phyloP scores from a whole-genome alignment of 1,140 invertebrate species.

The Geopemphigus sp. region DNA sequence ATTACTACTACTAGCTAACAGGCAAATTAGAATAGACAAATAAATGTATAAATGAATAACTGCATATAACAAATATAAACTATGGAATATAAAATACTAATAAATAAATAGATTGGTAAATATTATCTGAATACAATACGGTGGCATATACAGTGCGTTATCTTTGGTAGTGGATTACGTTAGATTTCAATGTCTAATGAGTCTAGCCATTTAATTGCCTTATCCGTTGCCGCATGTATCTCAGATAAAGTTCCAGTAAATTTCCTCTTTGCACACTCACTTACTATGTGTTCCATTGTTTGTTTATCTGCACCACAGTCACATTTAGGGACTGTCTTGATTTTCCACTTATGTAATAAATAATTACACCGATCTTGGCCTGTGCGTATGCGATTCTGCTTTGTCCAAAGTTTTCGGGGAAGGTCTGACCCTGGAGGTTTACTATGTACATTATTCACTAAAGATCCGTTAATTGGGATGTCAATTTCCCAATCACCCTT shows the following conservation, averaged over 20 bases:
- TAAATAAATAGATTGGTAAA: not conserved
- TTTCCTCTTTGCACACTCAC: not conserved
- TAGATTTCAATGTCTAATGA: not conserved
- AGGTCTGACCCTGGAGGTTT: not conserved
- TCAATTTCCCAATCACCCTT: not conserved
- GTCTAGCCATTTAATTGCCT: not conserved
- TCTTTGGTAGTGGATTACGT: not conserved
- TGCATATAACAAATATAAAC: not conserved
- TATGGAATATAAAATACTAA: not conserved
- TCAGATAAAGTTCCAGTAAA: not conserved
- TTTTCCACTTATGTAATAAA: not conserved
- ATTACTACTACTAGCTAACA: not conserved
- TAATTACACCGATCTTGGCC: not conserved
- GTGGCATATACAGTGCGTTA: not conserved
- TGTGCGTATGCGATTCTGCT: not conserved
- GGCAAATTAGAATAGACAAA: not conserved
- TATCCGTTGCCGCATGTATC: not conserved
- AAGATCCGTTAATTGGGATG: not conserved
- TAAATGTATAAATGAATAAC: not conserved
- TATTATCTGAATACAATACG: not conserved
- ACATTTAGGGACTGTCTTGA: conserved; percentile 1
- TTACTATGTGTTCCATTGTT: not conserved
- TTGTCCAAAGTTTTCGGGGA: not conserved
- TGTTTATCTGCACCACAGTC: not conserved
- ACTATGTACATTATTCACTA: not conserved